Evolutionary conservation across 2,888 invertebrate genomes (phyloP).

Genomic region (Quadroppia sp.): DNA sequence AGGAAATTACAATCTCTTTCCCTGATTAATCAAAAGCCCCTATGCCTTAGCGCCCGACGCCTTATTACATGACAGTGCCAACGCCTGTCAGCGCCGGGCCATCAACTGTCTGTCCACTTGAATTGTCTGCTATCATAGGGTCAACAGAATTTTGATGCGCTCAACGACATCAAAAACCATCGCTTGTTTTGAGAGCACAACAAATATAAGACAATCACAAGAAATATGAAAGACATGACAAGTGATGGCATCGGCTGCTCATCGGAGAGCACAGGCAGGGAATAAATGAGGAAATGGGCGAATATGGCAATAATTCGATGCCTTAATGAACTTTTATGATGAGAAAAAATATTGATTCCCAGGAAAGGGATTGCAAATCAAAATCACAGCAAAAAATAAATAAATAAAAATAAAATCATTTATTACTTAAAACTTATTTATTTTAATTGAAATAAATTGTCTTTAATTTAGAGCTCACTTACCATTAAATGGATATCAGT

Average conservation of each 20-base stretch:
- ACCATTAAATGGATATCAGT: too few relatives aligned
- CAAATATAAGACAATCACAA: neutral
- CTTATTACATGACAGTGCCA: neutral
- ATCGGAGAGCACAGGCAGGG: too few relatives aligned
- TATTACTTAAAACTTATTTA: too few relatives aligned
- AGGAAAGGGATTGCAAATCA: too few relatives aligned
- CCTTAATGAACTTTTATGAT: too few relatives aligned
- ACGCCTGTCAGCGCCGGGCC: neutral
- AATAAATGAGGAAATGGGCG: too few relatives aligned
- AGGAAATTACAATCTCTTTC: conserved; percentile 19
- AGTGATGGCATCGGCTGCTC: neutral
- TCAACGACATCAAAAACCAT: neutral
- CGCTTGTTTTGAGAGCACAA: neutral
- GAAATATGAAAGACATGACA: neutral
- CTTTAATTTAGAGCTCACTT: too few relatives aligned
- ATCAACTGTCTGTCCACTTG: conserved; percentile 19
- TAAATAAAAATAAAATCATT: too few relatives aligned
- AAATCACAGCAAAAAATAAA: too few relatives aligned
- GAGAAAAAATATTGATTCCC: too few relatives aligned
- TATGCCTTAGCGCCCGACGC: neutral
- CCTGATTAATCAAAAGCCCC: conserved; percentile 32
- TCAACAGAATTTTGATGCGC: neutral
- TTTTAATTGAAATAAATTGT: too few relatives aligned
- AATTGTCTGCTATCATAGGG: neutral
- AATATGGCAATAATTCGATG: too few relatives aligned